phyloP scores from a whole-genome alignment of 2,888 invertebrate species.

The Chaetogeoica ovagalla region DNA sequence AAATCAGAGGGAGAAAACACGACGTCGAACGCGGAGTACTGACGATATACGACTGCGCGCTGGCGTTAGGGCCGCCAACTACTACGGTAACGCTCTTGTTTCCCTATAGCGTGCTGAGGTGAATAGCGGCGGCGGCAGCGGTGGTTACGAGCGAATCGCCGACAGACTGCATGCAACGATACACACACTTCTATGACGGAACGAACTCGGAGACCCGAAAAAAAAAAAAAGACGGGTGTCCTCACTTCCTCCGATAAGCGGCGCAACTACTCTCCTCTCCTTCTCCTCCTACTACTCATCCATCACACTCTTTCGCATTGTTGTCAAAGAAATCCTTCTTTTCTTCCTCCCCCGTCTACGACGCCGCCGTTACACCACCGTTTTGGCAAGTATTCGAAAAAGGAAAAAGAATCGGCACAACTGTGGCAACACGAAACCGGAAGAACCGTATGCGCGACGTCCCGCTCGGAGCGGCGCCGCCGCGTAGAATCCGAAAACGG shows the following conservation, averaged over 20 bases:
- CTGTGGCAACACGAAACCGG: conserved; percentile 42
- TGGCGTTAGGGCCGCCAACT: conserved; percentile 10
- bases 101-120: conserved; percentile 9
- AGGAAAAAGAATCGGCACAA: conserved; percentile 41
- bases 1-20: conserved; percentile 29
- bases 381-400: conserved; percentile 46
- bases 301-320: not conserved
- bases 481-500: conserved; percentile 15
- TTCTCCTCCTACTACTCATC: not conserved
- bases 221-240: conserved; percentile 24
- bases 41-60: conserved; percentile 45
- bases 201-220: conserved; percentile 12
- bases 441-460: not conserved
- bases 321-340: not conserved
- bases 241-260: conserved; percentile 11
- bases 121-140: not conserved
- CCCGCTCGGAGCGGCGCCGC: too few relatives aligned
- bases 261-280: too few relatives aligned
- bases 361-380: conserved; percentile 27
- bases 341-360: conserved; percentile 17
- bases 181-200: conserved; percentile 32
- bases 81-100: conserved; percentile 9
- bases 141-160: conserved; percentile 42
- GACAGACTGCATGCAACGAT: conserved; percentile 48
- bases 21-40: conserved; percentile 40